Evolutionary conservation across 2,888 invertebrate species (phyloP).

Genomic region (Eilema depressum): DNA sequence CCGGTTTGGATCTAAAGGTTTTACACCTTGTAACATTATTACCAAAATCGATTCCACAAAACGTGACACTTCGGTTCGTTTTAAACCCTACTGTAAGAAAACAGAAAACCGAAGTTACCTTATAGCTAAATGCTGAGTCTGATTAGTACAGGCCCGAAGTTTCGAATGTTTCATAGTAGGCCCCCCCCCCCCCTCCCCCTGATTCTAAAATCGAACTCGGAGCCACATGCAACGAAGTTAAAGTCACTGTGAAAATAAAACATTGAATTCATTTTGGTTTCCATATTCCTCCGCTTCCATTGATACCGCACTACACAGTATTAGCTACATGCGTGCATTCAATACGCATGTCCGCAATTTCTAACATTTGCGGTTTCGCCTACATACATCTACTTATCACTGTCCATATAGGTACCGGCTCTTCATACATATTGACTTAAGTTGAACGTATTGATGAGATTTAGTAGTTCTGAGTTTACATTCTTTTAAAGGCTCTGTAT

Average conservation of each 20-base stretch:
- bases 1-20: no score
- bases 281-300: slow-evolving; percentile 5
- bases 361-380: slow-evolving; percentile 64
- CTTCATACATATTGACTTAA: slow-evolving; percentile 29
- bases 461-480: neutral
- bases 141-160: no score
- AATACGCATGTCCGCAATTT: slow-evolving; percentile 61
- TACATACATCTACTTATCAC: slow-evolving; percentile 42
- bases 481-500: neutral
- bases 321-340: slow-evolving; percentile 40
- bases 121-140: no score
- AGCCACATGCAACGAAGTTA: neutral
- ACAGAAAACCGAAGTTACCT: no score
- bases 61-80: no score
- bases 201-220: no score
- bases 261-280: slow-evolving; percentile 17
- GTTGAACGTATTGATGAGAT: neutral
- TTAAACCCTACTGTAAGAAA: no score
- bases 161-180: no score
- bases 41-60: no score
- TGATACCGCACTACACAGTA: slow-evolving; percentile 17
- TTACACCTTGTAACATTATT: no score
- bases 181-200: no score
- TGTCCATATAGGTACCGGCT: slow-evolving; percentile 17
- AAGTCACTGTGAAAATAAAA: neutral